These are phyloP conservation scores for Esox niger DNA, from an alignment of 2,113 vertebrate species.

Conservation along the genomic window DNA sequence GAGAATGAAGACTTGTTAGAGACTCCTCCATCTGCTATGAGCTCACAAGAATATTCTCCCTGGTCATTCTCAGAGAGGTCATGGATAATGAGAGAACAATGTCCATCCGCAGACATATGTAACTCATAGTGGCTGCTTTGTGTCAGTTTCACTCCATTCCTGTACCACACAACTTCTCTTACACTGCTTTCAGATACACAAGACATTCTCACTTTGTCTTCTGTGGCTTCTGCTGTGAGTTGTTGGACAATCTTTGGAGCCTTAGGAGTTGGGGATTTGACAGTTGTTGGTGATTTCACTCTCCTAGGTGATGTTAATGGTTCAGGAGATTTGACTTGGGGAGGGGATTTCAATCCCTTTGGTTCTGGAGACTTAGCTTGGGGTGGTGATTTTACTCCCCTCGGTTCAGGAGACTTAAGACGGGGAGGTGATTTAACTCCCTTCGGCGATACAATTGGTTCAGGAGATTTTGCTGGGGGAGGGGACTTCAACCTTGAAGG, in stretches of 20 bases:
- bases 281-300: conserved; percentile 78
- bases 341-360: conserved; percentile 81
- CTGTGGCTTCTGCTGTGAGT: conserved; percentile 78
- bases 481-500: conserved; percentile 48
- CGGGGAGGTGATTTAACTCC: conserved; percentile 55
- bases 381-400: conserved; percentile 71
- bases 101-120: conserved; percentile 85
- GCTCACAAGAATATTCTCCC: conserved; percentile 92
- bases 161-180: conserved; percentile 87
- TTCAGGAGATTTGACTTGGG: conserved; percentile 72
- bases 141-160: conserved; percentile 86
- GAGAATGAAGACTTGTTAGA: conserved; percentile 89
- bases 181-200: conserved; percentile 87
- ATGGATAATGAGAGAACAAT: conserved; percentile 85
- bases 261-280: conserved; percentile 72
- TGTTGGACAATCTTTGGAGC: conserved; percentile 85
- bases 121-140: conserved; percentile 84
- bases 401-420: conserved; percentile 49
- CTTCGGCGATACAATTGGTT: conserved; percentile 58
- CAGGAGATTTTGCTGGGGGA: conserved; percentile 52
- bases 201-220: conserved; percentile 82
- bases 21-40: conserved; percentile 83
- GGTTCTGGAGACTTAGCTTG: conserved; percentile 76
- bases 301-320: conserved; percentile 74
- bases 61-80: conserved; percentile 83